Percentiles rank a stretch among this genome's conserved stretches.
phyloP scores from a whole-genome alignment of 2,797 vertebrate species.

The Falco naumanni region DNA sequence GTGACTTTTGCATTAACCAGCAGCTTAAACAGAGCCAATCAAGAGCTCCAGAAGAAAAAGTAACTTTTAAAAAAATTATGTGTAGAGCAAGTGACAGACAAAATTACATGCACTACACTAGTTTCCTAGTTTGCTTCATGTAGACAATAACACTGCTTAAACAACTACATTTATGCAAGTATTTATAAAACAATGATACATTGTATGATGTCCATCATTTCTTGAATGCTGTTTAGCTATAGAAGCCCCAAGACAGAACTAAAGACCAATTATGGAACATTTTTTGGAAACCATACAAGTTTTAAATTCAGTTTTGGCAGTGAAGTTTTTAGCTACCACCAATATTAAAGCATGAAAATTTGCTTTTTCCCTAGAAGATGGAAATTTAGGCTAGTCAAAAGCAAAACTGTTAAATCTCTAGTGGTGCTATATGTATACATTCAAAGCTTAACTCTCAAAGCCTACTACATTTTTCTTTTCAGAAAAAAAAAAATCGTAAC shows the following conservation, averaged over 20 bases:
- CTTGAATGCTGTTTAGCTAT: neutral
- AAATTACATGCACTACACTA: neutral
- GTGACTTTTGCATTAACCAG: neutral
- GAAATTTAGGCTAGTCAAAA: neutral
- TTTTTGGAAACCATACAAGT: neutral
- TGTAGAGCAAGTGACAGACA: slow-evolving; percentile 47
- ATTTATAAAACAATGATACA: slow-evolving; percentile 46
- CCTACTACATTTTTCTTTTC: neutral
- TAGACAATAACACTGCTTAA: slow-evolving; percentile 24
- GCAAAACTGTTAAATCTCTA: neutral
- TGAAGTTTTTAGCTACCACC: neutral
- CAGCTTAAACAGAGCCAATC: slow-evolving; percentile 35
- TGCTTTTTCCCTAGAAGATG: neutral
- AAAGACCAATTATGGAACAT: slow-evolving; percentile 37
- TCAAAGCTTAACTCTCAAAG: neutral
- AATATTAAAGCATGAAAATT: neutral
- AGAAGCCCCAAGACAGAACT: slow-evolving; percentile 14
- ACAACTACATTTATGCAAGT: neutral
- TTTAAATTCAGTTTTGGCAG: neutral
- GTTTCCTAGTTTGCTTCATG: neutral
- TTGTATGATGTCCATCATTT: slow-evolving; percentile 1
- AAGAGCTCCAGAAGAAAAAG: slow-evolving; percentile 4
- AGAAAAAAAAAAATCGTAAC: neutral
- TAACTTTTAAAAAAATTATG: slow-evolving; percentile 23
- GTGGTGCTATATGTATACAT: neutral